phyloP scores from a whole-genome alignment of 2,113 vertebrate species.

The Rhinoptilus africanus region DNA sequence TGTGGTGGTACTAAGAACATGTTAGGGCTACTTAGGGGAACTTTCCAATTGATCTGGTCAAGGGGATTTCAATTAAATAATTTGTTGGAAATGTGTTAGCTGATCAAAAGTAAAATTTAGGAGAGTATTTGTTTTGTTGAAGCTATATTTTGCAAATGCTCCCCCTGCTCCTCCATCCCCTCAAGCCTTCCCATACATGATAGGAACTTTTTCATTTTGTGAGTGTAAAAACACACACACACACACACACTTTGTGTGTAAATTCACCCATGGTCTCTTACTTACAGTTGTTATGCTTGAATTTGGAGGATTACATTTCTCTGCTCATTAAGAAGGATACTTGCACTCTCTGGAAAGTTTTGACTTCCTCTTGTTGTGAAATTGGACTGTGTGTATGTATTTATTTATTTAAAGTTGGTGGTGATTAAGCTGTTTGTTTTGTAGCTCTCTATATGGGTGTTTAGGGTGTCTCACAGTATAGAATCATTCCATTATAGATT shows the following conservation, averaged over 20 bases:
- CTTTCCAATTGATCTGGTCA: background rate
- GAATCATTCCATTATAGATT: background rate
- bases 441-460: background rate
- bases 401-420: background rate
- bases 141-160: background rate
- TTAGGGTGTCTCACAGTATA: background rate
- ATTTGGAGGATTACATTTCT: background rate
- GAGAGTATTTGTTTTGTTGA: background rate
- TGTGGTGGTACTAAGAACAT: background rate
- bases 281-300: background rate
- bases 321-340: background rate
- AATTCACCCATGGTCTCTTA: background rate
- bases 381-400: background rate
- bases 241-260: background rate
- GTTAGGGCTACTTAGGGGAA: background rate
- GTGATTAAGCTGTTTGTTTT: background rate
- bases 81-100: background rate
- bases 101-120: background rate
- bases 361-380: background rate
- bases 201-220: background rate
- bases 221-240: background rate
- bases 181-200: background rate
- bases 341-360: background rate
- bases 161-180: background rate
- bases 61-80: background rate